Percentiles rank a stretch among this genome's conserved stretches.
phyloP scores from a whole-genome alignment of 1,140 invertebrate genomes.

The Nebria ingens region DNA sequence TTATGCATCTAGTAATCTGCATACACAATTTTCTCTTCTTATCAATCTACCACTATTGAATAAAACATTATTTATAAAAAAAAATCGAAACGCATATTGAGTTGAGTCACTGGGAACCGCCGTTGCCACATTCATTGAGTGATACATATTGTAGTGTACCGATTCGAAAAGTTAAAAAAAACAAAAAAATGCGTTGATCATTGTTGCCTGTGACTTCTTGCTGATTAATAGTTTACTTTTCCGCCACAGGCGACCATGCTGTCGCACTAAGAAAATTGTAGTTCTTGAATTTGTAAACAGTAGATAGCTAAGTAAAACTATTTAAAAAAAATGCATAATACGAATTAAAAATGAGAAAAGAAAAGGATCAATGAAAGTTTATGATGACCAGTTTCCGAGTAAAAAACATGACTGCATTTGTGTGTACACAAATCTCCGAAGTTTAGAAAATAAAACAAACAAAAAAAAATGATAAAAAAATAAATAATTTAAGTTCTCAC shows the following conservation, averaged over 20 bases:
- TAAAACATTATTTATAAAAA: not conserved
- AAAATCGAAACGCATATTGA: not conserved
- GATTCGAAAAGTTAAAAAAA: not conserved
- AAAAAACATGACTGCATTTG: slow-evolving; percentile 5
- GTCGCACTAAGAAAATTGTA: not conserved
- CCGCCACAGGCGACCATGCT: too few relatives aligned
- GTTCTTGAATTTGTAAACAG: slow-evolving; percentile 3
- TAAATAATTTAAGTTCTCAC: not conserved
- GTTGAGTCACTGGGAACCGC: not conserved
- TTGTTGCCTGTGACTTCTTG: not conserved
- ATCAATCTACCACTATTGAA: not conserved
- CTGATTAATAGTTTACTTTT: too few relatives aligned
- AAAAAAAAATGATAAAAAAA: too few relatives aligned
- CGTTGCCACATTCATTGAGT: not conserved
- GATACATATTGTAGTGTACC: not conserved
- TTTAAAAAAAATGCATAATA: slow-evolving; percentile 4
- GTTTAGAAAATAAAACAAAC: not conserved
- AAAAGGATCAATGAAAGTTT: not conserved
- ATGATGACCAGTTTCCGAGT: not conserved
- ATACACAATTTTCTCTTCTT: too few relatives aligned
- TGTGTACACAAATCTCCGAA: slow-evolving; percentile 5
- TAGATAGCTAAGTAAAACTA: slow-evolving; percentile 7
- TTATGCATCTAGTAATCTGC: too few relatives aligned
- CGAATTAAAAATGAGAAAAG: not conserved
- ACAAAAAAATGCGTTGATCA: not conserved